phyloP scores from a whole-genome alignment of 2,113 vertebrate genomes.

The Apistogramma diplotaenia region DNA sequence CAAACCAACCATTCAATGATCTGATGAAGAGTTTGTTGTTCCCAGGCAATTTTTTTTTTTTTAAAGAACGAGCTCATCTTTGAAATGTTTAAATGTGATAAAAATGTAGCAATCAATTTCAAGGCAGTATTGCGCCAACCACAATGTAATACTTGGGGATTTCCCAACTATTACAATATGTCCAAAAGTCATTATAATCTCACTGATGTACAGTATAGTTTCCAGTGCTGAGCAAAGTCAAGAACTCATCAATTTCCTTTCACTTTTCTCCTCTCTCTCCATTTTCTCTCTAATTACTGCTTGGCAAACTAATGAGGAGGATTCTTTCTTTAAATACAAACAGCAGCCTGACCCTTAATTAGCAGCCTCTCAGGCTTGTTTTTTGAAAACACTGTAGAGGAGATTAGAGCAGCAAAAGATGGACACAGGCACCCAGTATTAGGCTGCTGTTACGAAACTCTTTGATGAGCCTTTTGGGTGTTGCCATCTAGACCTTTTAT shows the following conservation, averaged over 20 bases:
- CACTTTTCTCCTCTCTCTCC: not conserved
- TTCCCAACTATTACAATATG: not conserved
- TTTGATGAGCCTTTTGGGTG: fast-evolving
- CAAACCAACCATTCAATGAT: not conserved
- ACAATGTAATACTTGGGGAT: not conserved
- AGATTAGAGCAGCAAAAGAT: conserved; percentile 14
- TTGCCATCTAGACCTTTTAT: no score
- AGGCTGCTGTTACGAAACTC: not conserved
- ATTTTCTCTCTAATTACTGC: conserved; percentile 57
- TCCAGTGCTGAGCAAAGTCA: conserved; percentile 13
- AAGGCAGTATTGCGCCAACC: not conserved
- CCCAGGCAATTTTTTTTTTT: no score
- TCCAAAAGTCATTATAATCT: not conserved
- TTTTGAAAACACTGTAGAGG: conserved; percentile 52
- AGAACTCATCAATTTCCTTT: conserved; percentile 12
- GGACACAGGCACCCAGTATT: not conserved
- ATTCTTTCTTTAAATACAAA: conserved; percentile 57
- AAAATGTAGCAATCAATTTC: not conserved
- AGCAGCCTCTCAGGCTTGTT: conserved; percentile 45
- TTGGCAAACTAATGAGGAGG: conserved; percentile 57
- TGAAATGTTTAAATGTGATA: not conserved
- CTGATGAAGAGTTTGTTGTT: not conserved
- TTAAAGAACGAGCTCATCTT: not conserved
- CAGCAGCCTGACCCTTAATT: conserved; percentile 60
- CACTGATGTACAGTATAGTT: not conserved